Conservation (phyloP, 2,113 vertebrate genomes). For the Leucopternis melanops region DNA sequence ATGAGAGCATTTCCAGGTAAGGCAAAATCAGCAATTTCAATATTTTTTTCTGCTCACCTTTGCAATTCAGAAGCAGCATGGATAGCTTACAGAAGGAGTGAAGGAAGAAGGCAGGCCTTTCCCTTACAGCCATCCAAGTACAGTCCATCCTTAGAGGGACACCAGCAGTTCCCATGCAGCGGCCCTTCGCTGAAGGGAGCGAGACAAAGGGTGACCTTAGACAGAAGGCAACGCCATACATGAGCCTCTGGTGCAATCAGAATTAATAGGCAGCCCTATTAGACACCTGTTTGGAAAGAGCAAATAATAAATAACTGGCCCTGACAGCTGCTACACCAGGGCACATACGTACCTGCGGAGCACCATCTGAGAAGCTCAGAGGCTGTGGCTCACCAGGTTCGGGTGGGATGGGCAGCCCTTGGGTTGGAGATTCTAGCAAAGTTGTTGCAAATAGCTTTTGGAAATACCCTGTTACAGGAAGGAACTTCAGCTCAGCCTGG, state of each 20-base stretch:
- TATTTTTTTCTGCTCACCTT: not conserved
- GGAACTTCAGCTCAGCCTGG: not conserved
- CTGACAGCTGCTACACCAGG: not conserved
- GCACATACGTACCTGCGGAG: accelerated
- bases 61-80: not conserved
- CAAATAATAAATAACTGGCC: not conserved
- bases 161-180: not conserved
- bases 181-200: not conserved
- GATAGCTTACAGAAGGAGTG: not conserved
- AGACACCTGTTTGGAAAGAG: not conserved
- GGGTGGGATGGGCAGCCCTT: not conserved
- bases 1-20: not conserved
- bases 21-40: not conserved
- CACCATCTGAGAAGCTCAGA: not conserved
- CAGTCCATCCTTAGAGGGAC: not conserved
- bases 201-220: not conserved
- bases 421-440: not conserved
- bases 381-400: not conserved
- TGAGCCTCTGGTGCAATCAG: not conserved
- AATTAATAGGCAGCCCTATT: not conserved
- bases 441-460: not conserved
- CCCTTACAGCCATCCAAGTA: not conserved
- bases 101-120: not conserved
- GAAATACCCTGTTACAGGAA: not conserved
- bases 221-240: not conserved